Conservation (phyloP, 2,113 vertebrate genomes). For the Bujurquina vittata region DNA sequence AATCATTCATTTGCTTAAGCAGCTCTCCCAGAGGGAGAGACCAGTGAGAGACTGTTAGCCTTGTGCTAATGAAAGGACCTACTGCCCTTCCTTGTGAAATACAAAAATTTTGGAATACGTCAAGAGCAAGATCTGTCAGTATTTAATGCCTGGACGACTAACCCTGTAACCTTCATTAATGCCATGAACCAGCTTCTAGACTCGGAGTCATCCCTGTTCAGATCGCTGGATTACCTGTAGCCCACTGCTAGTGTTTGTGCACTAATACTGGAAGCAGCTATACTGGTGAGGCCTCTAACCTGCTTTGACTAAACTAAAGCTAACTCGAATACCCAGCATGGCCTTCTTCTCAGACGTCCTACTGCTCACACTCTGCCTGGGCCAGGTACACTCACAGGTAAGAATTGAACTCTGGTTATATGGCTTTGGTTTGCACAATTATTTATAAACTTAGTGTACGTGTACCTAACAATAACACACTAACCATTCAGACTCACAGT, state of each 20-base stretch:
- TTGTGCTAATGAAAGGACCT: conserved; percentile 53
- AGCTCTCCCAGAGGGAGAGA: conserved; percentile 59
- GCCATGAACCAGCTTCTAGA: conserved; percentile 43
- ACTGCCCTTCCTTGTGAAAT: conserved; percentile 1
- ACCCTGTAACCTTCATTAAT: conserved; percentile 38
- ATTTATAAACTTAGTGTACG: background rate
- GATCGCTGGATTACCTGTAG: conserved; percentile 46
- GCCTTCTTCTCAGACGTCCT: conserved; percentile 42
- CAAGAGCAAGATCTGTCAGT: conserved; percentile 13
- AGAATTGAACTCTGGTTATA: conserved; percentile 17
- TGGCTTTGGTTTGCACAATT: background rate
- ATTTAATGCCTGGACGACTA: conserved; percentile 31
- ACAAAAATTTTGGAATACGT: conserved; percentile 52
- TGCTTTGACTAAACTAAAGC: conserved; percentile 39
- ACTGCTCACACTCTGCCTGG: conserved; percentile 59
- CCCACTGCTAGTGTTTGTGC: conserved; percentile 13
- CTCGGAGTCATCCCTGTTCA: background rate
- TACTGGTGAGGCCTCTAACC: conserved; percentile 40
- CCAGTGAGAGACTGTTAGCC: conserved; percentile 54
- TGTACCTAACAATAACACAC: background rate
- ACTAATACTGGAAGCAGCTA: conserved; percentile 48
- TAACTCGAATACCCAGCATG: conserved; percentile 69
- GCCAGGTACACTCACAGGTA: conserved; percentile 70
- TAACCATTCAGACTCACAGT: background rate
- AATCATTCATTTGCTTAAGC: conserved; percentile 91